Evolutionary conservation across 2,888 invertebrate genomes (phyloP), one percentile per base, ranked within the genome.

Genomic region (Carabus problematicus): DNA sequence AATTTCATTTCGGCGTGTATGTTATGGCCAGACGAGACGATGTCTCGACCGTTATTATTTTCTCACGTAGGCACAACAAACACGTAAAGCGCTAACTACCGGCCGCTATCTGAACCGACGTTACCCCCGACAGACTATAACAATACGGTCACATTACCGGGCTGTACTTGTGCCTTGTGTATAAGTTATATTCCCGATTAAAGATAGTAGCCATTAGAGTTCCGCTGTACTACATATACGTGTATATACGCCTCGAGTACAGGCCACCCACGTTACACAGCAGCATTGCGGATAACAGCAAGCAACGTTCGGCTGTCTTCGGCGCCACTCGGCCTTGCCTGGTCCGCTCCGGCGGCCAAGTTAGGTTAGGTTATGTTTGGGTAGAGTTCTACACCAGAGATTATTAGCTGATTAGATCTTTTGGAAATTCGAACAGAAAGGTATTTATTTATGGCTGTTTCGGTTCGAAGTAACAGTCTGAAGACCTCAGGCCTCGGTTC

Each of bases 61-160:
- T 64, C 64, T 64, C 64, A 64, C 56, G 64, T 56, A 64, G 64
- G 42, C 11, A 55, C 64, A 55, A 64, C 64, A 64, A 64, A 64
- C 64, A 64, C 64, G 64, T 67, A 67, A 59, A 67, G 60, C 67
- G 59, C 52, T 67, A 67, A 67, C 67, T 60, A 54, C 67, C 59
- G 59, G 39, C 60, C 54, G 67, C 67, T 67, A 67, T 67, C 67
- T 67, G 54, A 67, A 67, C 67, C 47, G 47, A 60, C 52, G 59
- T 52, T 67, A 54, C 60, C 67, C 67, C 67, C 52, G 52, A 60
- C 60, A 60, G 67, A 42, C 60, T 54, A 29, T 29, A 67, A 67
- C 67, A 67, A 67, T 67, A 67, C 67, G 67, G 60, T 67, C 67
- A 67, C 60, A 67, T 67, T 67, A 67, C 67, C 52, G 54, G 67